Percentiles rank a stretch among this genome's conserved stretches.
Evolutionary conservation across 2,888 invertebrate species (phyloP).

Genomic region (Gasteruption jaculator): DNA sequence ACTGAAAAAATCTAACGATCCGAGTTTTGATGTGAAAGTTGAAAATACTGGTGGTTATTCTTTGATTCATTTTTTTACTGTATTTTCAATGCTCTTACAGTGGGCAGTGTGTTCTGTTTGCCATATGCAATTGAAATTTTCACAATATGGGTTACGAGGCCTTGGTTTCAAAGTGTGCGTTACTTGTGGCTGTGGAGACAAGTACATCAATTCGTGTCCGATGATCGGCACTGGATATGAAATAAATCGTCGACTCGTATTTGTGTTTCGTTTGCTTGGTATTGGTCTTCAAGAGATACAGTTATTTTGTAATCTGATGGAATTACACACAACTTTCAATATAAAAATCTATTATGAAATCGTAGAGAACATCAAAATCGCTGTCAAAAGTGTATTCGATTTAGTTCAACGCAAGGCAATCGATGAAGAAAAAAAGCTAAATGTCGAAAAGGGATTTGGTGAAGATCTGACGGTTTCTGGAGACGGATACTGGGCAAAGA

Average conservation of each 20-base stretch:
- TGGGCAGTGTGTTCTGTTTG: too few relatives aligned
- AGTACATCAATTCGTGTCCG: constrained; percentile 22
- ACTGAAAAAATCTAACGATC: too few relatives aligned
- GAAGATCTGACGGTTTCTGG: constrained; percentile 21
- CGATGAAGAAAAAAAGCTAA: constrained; percentile 18
- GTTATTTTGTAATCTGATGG: constrained; percentile 22
- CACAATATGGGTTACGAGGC: constrained; percentile 18
- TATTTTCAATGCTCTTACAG: too few relatives aligned
- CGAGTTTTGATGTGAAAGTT: too few relatives aligned
- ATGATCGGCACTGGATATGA: constrained; percentile 22
- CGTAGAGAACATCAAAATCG: constrained; percentile 14
- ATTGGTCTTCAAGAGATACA: constrained; percentile 20
- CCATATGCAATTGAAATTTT: too few relatives aligned
- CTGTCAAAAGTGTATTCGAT: constrained; percentile 16
- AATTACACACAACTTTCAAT: constrained; percentile 17
- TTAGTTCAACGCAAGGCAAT: constrained; percentile 17
- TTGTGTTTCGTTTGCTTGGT: constrained; percentile 22
- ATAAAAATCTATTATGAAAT: constrained; percentile 14
- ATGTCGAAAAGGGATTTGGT: constrained; percentile 11
- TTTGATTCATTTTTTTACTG: too few relatives aligned
- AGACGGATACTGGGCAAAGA: constrained; percentile 23
- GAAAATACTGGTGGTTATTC: too few relatives aligned
- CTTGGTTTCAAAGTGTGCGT: constrained; percentile 24
- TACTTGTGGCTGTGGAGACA: constrained; percentile 22
- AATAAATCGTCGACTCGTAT: constrained; percentile 25